Evolutionary conservation across 2,113 vertebrate species (phyloP).

Genomic region (Smithornis capensis): DNA sequence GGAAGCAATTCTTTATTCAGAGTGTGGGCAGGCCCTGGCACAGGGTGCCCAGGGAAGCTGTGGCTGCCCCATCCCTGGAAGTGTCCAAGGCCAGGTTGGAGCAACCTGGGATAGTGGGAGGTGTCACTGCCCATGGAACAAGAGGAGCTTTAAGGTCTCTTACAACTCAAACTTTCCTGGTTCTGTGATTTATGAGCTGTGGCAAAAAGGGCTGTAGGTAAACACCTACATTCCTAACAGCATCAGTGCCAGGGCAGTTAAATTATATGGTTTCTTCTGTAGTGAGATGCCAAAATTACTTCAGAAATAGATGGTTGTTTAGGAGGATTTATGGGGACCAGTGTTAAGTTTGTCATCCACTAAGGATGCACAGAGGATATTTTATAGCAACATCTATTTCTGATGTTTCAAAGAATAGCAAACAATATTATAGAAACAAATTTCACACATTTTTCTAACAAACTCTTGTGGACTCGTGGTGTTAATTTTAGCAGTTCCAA

Average conservation of each 20-base stretch:
- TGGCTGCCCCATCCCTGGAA: neutral
- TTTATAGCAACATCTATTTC: neutral
- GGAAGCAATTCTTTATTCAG: neutral
- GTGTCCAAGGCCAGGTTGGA: neutral
- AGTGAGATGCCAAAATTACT: neutral
- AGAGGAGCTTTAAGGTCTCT: neutral
- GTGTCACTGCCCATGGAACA: accelerated
- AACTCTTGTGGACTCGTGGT: neutral
- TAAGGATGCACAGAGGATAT: neutral
- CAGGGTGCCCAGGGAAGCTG: neutral
- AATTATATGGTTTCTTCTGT: neutral
- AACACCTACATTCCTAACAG: neutral
- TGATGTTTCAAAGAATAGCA: neutral
- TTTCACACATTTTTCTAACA: constrained; percentile 1
- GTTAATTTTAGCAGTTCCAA: constrained; percentile 40
- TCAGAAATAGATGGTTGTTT: neutral
- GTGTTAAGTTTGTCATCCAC: neutral
- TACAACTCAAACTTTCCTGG: neutral
- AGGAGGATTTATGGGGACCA: neutral
- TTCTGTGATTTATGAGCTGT: neutral
- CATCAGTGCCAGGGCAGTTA: neutral
- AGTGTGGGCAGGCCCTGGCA: neutral
- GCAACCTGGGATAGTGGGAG: accelerated
- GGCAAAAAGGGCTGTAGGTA: neutral
- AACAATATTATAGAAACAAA: neutral